phyloP scores from a whole-genome alignment of 2,797 vertebrate species.

The Sandelia bainsii region DNA sequence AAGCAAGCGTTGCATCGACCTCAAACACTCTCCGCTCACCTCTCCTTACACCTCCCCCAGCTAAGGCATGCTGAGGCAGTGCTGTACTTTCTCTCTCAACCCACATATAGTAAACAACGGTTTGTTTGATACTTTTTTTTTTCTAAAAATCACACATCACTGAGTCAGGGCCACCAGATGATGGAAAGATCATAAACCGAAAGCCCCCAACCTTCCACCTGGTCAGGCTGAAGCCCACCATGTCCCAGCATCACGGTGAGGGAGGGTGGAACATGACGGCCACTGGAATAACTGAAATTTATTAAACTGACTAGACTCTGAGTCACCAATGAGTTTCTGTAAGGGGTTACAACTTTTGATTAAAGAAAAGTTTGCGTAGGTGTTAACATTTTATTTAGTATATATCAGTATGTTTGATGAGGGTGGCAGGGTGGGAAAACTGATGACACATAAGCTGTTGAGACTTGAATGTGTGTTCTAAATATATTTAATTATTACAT shows the following conservation, averaged over 20 bases:
- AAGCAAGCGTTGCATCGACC: conserved; percentile 39
- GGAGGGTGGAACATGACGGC: conserved; percentile 22
- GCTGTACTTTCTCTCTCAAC: conserved; percentile 60
- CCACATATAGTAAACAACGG: conserved; percentile 31
- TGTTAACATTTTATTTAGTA: background rate
- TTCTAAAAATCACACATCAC: conserved; percentile 15
- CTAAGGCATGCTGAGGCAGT: background rate
- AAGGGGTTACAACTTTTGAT: background rate
- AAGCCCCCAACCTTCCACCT: conserved; percentile 48
- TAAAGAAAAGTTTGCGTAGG: background rate
- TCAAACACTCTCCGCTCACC: conserved; percentile 35
- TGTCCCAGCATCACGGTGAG: background rate
- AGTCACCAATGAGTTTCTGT: conserved; percentile 6
- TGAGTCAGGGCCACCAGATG: background rate
- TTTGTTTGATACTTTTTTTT: background rate
- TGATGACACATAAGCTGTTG: too few relatives aligned
- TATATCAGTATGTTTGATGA: background rate
- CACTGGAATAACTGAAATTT: background rate
- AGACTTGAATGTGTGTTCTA: background rate
- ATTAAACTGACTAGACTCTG: background rate
- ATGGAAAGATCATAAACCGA: conserved; percentile 47
- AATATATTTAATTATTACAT: too few relatives aligned
- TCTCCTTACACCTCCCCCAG: conserved; percentile 37
- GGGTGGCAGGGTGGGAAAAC: background rate
- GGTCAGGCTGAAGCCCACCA: conserved; percentile 42